Base-by-base conservation (phyloP, 2,797 vertebrate genomes). In the Podargus strigoides region DNA sequence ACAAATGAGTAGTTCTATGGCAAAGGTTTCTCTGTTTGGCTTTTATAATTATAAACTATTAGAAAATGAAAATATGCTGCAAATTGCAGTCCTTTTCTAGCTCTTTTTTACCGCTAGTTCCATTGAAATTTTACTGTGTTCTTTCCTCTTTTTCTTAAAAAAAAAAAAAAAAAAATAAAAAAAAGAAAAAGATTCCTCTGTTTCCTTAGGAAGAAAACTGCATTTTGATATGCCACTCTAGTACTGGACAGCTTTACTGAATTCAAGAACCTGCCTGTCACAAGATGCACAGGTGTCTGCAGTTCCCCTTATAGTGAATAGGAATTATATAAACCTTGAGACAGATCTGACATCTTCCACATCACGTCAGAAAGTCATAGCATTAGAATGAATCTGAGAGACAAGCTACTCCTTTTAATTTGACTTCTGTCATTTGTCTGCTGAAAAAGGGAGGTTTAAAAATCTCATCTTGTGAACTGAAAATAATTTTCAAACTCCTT, bases 391-490 rank as follows among this genome's bases (percentile, higher is more conserved):
- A 79, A 93, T 76, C 68, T 32, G 36, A 76, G 44, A 94, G 81
- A 94, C 79, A 93, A 93, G n/a, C 24, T 85, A 64, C 23, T 79
- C 52, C 32, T 89, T 95, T 84, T 88, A 88, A 93, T 95, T 94
- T 89, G 41, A 95, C 10, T 94, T 75, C 41, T 50, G 63, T 90
- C 77, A 69, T 56, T 79, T 77, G 41, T 80, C 77, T 74, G 58
- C 53, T 69, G 47, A 55, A 92, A 87, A 87, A 84, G 55, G 53
- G 37, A 87, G 11, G 60, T 23, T 73, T 79, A 37, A 26, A 93
- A 94, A 94, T 46, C 64, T 87, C 63, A 88, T 46, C 53, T 75
- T 69, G 19, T 66, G 64, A 97, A 73, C 44, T 30, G 6, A 92
- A 63, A 94, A 92, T 72, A 30, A 93, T 92, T 96, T 93, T 90